These are phyloP conservation scores for Oreohelix idahoensis DNA, from an alignment of 1,140 invertebrate genomes.

Conservation along the genomic window DNA sequence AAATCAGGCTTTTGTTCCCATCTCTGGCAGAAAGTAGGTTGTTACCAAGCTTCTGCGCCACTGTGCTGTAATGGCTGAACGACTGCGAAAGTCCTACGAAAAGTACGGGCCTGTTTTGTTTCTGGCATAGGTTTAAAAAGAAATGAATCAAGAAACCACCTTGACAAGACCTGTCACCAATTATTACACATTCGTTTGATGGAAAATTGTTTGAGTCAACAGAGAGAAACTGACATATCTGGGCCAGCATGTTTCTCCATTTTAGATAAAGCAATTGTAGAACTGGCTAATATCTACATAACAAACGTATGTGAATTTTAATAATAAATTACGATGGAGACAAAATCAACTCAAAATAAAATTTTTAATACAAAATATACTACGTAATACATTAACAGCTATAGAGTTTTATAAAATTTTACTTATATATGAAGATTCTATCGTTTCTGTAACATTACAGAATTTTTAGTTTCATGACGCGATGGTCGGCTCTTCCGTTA, in stretches of 20 bases:
- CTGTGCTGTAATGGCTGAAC: conserved; percentile 55
- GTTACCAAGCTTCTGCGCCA: conserved; percentile 55
- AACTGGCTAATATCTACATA: background rate
- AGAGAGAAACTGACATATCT: conserved; percentile 33
- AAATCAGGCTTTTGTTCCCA: conserved; percentile 44
- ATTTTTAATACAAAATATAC: background rate
- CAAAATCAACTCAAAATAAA: background rate
- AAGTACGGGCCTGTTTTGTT: conserved; percentile 14
- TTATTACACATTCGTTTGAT: conserved; percentile 24
- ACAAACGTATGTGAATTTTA: background rate
- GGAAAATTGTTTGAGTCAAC: conserved; percentile 37
- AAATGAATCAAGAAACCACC: conserved; percentile 32
- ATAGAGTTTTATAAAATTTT: background rate
- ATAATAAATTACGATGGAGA: background rate
- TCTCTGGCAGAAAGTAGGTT: conserved; percentile 47
- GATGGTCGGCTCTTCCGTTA: background rate
- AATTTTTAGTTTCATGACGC: background rate
- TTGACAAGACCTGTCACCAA: conserved; percentile 28
- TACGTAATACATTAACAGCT: background rate
- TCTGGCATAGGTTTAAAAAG: conserved; percentile 27
- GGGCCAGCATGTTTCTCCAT: conserved; percentile 36
- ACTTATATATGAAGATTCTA: background rate
- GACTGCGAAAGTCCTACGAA: conserved; percentile 7
- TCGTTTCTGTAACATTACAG: background rate
- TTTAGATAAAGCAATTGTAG: background rate